Evolutionary conservation across 2,113 vertebrate species (phyloP).

Genomic region (Ancistrus triradiatus): DNA sequence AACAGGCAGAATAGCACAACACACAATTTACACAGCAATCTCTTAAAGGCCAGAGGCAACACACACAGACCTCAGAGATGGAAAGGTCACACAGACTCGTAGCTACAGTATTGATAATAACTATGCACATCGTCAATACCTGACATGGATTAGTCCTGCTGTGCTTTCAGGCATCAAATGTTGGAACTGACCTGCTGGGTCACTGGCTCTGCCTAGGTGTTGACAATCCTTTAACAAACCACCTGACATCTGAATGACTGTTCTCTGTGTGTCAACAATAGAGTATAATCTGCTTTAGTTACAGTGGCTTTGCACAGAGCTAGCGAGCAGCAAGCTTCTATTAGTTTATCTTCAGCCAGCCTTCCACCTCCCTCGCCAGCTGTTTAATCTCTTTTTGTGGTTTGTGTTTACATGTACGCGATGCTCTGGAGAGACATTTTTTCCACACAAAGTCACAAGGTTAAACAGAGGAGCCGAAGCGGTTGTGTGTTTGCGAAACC

Average conservation of each 20-base stretch:
- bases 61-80: slow-evolving; percentile 28
- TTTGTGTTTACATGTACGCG: slow-evolving; percentile 25
- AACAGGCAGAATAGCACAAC: slow-evolving; percentile 39
- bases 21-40: slow-evolving; percentile 40
- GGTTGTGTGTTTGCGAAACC: slow-evolving; percentile 15
- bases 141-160: slow-evolving; percentile 17
- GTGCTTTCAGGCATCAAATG: slow-evolving; percentile 19
- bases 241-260: slow-evolving; percentile 21
- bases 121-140: slow-evolving; percentile 26
- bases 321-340: not conserved
- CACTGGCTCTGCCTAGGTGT: not conserved
- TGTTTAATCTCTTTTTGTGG: slow-evolving; percentile 34
- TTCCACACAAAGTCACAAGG: slow-evolving; percentile 18
- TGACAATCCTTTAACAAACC: slow-evolving; percentile 31
- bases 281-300: slow-evolving; percentile 38
- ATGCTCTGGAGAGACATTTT: slow-evolving; percentile 18
- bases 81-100: slow-evolving; percentile 42
- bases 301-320: slow-evolving; percentile 22
- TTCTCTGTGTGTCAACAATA: slow-evolving; percentile 29
- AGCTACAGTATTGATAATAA: slow-evolving; percentile 26
- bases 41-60: slow-evolving; percentile 42
- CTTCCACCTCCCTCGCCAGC: slow-evolving; percentile 2
- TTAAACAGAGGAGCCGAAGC: slow-evolving; percentile 19
- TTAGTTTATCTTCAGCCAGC: slow-evolving; percentile 26
- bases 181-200: slow-evolving; percentile 10